These are phyloP conservation scores for Pedicia rivosa DNA, from an alignment of 2,888 invertebrate genomes.

Conservation along the genomic window DNA sequence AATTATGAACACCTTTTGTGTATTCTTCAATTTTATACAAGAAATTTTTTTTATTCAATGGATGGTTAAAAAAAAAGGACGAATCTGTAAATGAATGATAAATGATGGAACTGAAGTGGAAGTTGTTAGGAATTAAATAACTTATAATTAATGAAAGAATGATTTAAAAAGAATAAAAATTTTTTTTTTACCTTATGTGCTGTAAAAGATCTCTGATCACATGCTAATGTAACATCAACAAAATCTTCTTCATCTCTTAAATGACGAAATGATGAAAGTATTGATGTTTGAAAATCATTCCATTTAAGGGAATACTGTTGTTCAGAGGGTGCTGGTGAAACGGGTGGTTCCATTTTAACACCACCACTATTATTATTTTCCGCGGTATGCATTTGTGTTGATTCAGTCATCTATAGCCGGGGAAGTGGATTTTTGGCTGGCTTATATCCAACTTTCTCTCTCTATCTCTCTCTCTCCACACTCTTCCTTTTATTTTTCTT, in stretches of 20 bases:
- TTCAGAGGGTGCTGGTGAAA: slow-evolving; percentile 39
- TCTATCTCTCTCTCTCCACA: neutral
- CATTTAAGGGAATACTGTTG: slow-evolving; percentile 87
- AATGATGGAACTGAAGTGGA: too few relatives aligned
- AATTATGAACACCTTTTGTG: too few relatives aligned
- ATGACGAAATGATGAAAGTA: slow-evolving; percentile 77
- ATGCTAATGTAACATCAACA: slow-evolving; percentile 84
- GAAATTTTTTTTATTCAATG: too few relatives aligned
- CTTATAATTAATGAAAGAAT: too few relatives aligned
- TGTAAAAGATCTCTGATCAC: slow-evolving; percentile 75
- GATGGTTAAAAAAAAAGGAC: too few relatives aligned
- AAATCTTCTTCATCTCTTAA: slow-evolving; percentile 83
- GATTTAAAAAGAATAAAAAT: too few relatives aligned
- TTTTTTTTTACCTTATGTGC: slow-evolving; percentile 57
- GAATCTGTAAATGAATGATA: too few relatives aligned
- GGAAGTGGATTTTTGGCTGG: neutral
- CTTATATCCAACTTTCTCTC: neutral
- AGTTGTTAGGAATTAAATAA: too few relatives aligned
- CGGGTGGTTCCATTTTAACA: slow-evolving; percentile 33
- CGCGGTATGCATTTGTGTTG: slow-evolving; percentile 31
- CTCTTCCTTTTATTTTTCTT: slow-evolving; percentile 2
- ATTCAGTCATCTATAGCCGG: slow-evolving; percentile 28
- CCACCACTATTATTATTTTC: slow-evolving; percentile 31
- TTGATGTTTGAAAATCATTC: slow-evolving; percentile 89
- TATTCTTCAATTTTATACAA: too few relatives aligned